Percentiles rank a stretch among this genome's conserved stretches.
Conservation (phyloP, 1,140 invertebrate species). For the Triops longicaudatus region DNA sequence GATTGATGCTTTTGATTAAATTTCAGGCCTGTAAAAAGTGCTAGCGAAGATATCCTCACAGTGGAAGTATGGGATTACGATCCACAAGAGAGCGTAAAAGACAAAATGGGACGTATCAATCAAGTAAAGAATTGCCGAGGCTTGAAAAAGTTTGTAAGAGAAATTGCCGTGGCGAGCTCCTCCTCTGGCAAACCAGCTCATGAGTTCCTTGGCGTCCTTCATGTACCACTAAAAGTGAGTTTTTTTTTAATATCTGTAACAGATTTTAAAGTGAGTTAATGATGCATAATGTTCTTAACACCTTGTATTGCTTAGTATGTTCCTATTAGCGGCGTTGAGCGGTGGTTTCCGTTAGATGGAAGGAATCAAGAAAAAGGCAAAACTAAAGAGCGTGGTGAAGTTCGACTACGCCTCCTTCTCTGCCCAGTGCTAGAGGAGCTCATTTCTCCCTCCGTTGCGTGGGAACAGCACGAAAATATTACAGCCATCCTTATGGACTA, state of each 20-base stretch:
- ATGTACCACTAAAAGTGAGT: conserved; percentile 71
- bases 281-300: background rate
- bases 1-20: background rate
- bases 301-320: conserved; percentile 58
- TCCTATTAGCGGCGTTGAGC: conserved; percentile 73
- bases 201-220: conserved; percentile 83
- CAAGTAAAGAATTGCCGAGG: conserved; percentile 76
- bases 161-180: conserved; percentile 89
- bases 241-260: background rate
- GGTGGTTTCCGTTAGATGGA: conserved; percentile 77
- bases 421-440: background rate
- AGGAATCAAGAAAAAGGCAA: conserved; percentile 60
- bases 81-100: conserved; percentile 75
- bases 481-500: background rate
- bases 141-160: conserved; percentile 77
- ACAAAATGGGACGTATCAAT: conserved; percentile 75
- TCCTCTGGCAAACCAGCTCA: conserved; percentile 81
- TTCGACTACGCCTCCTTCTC: conserved; percentile 56
- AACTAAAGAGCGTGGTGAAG: conserved; percentile 70
- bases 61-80: conserved; percentile 63
- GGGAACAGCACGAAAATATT: background rate
- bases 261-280: no score
- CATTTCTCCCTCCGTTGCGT: background rate
- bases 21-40: background rate
- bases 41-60: background rate